Conservation (phyloP, 2,888 invertebrate genomes). For the Perdita meconis region DNA sequence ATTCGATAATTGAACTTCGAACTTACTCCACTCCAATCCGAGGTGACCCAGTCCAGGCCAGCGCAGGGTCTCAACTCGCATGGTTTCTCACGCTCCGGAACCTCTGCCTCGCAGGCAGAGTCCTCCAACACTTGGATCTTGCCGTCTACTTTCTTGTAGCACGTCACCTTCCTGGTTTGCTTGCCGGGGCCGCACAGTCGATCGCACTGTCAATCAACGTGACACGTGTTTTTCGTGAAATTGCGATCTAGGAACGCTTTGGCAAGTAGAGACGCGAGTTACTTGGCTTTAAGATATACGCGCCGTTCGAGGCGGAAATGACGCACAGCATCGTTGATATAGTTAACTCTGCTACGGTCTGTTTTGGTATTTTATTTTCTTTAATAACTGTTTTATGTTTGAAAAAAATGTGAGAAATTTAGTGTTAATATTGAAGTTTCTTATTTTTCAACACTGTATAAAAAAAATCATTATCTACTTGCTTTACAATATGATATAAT, state of each 20-base stretch:
- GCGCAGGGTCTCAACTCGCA: slow-evolving; percentile 94
- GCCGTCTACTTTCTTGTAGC: slow-evolving; percentile 88
- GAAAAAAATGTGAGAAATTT: too few species aligned
- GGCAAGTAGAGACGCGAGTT: too few species aligned
- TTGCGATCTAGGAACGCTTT: neutral
- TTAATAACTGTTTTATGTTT: too few species aligned
- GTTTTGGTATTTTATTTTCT: too few species aligned
- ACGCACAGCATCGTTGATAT: too few species aligned
- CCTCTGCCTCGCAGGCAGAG: slow-evolving; percentile 88
- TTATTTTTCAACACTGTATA: too few species aligned
- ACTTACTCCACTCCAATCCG: slow-evolving; percentile 95
- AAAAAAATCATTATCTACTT: too few species aligned
- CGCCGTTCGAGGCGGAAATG: too few species aligned
- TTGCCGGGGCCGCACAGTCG: slow-evolving; percentile 96
- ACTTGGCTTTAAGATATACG: too few species aligned
- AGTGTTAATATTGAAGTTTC: too few species aligned
- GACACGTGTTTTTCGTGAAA: neutral
- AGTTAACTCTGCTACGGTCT: too few species aligned
- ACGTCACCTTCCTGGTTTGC: slow-evolving; percentile 92
- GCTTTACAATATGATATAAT: too few species aligned
- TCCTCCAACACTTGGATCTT: slow-evolving; percentile 89
- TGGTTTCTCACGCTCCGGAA: slow-evolving; percentile 88
- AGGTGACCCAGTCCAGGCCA: slow-evolving; percentile 95
- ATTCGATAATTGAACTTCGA: slow-evolving; percentile 19
- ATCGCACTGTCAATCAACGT: slow-evolving; percentile 88